These are phyloP conservation scores for Odobenus rosmarus DNA, from an alignment of 2,113 vertebrate genomes.

Conservation along the genomic window DNA sequence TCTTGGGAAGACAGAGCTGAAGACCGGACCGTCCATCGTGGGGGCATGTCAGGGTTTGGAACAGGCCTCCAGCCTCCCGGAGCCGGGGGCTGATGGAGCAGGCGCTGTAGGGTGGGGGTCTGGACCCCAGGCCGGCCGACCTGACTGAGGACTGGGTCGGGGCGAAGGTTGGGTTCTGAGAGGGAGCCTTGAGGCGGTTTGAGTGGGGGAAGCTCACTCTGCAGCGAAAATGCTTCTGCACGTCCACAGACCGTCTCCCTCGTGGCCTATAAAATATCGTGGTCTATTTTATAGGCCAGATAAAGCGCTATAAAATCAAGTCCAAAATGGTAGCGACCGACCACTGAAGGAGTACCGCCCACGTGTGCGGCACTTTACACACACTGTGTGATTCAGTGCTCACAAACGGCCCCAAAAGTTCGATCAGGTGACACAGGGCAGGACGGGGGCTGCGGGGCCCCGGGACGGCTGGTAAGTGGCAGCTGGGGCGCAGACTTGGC, in stretches of 20 bases:
- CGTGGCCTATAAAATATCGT: no score
- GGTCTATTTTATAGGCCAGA: background rate
- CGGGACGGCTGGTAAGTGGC: no score
- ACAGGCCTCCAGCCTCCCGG: background rate
- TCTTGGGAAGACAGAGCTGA: background rate
- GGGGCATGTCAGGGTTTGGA: rapidly evolving
- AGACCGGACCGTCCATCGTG: background rate
- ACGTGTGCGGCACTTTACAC: background rate
- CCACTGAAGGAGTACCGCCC: background rate
- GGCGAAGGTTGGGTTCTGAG: background rate
- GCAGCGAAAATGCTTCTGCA: no score
- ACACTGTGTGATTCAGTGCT: background rate
- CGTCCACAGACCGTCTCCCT: no score
- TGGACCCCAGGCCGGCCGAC: background rate
- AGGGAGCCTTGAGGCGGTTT: background rate
- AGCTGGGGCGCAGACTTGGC: no score
- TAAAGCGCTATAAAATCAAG: background rate
- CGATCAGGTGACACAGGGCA: background rate
- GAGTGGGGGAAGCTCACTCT: background rate
- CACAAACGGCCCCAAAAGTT: background rate
- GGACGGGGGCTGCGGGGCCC: no score
- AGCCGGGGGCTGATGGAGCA: rapidly evolving
- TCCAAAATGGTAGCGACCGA: background rate
- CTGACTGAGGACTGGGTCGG: background rate
- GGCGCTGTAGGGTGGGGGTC: background rate